Conservation (phyloP, 2,797 vertebrate genomes). For the Gymnoscopelus braueri region DNA sequence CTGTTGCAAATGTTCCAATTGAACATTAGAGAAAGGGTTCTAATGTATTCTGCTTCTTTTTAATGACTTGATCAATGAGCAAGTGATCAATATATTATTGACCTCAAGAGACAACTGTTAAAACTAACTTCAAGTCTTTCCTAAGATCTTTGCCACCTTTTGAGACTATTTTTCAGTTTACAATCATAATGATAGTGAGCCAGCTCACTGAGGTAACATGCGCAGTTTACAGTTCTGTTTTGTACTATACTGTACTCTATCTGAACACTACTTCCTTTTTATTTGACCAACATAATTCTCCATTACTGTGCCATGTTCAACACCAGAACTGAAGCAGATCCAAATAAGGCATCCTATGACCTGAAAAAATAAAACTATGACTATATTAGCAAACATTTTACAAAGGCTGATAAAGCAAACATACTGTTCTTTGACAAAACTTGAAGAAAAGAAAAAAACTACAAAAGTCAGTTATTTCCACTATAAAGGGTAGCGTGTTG, state of each 20-base stretch:
- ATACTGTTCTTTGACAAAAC: slow-evolving; percentile 24
- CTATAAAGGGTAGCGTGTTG: slow-evolving; percentile 31
- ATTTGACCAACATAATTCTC: background rate
- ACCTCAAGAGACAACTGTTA: slow-evolving; percentile 28
- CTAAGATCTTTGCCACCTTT: too few species aligned
- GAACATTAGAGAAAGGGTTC: background rate
- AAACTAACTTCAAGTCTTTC: slow-evolving; percentile 23
- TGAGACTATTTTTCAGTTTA: slow-evolving; percentile 39
- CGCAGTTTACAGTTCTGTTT: slow-evolving; percentile 31
- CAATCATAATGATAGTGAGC: slow-evolving; percentile 64
- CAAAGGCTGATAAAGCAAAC: slow-evolving; percentile 44
- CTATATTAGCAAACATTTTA: slow-evolving; percentile 64
- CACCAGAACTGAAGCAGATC: slow-evolving; percentile 41
- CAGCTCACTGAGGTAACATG: slow-evolving; percentile 54
- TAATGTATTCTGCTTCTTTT: background rate
- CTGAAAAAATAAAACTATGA: slow-evolving; percentile 67
- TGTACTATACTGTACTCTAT: slow-evolving; percentile 21
- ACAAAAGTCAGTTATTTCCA: slow-evolving; percentile 29
- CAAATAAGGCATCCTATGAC: slow-evolving; percentile 60
- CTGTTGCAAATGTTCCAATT: background rate
- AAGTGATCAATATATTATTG: slow-evolving; percentile 59
- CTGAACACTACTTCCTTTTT: slow-evolving; percentile 10
- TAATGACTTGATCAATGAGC: background rate
- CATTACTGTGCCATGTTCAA: slow-evolving; percentile 6
- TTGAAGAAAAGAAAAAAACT: slow-evolving; percentile 64